Base-by-base conservation (phyloP, 1,140 invertebrate species). In the Penaeus chinensis region DNA sequence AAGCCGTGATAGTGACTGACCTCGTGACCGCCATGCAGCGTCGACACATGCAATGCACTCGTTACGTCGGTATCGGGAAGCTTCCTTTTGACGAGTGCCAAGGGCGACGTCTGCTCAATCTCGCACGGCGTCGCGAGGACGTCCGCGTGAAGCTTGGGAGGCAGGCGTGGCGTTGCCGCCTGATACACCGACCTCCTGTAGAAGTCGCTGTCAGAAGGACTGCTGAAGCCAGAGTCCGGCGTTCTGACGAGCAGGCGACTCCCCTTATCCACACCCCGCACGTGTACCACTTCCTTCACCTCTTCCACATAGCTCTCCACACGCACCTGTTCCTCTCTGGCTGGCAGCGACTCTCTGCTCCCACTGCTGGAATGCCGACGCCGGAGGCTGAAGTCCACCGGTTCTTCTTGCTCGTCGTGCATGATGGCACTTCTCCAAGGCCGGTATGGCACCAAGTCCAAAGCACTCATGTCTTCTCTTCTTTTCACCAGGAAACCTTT, bases 151-250 rank as follows among this genome's bases (percentile, higher is more conserved):
- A 82, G 24, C 71, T 82, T 87, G 32, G 80, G 54, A 32, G 86
- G 86, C 16, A 84, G 42, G 37, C 82, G 82, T 27, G 63, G 60
- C 0, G 77, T 61, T 8, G 74, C 74, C 22, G 76, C 61, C 27
- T 88, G 81, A 37, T 66, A 88, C 74, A 84, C 87, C 24, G 82
- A 88, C 54, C 84, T 89, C 69, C 84, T 81, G 77, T 85, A 89
- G 74, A 89, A 84, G 69, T 89, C 89, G 37, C 90, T 83, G 32
- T 90, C 90, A 24, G 90, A 90, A 54, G 90, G 90, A 82, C 90
- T 90, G 63, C 88, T 90, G 82, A 90, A 90, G 20, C 90, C 90
- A 24, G 90, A 90, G 32, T 90, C 90, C n/a, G 90, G 90, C 18
- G 88, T 90, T 62, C 88, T 84, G 60, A 90, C 90, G 66, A 84